Evolutionary conservation across 2,797 vertebrate genomes (phyloP).

Genomic region (Labroides dimidiatus): DNA sequence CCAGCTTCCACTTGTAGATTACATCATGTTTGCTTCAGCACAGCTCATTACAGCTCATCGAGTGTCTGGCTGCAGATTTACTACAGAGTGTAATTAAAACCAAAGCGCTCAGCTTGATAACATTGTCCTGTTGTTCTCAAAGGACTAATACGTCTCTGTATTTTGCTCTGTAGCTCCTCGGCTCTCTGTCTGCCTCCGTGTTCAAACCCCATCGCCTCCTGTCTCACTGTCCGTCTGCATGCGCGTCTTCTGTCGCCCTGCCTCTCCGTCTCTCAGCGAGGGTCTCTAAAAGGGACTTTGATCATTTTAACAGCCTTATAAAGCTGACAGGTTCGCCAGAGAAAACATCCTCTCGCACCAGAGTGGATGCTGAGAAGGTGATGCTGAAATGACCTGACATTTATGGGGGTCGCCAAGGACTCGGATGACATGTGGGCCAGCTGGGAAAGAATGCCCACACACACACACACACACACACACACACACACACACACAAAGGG

Average conservation of each 20-base stretch:
- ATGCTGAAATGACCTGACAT: slow-evolving; percentile 75
- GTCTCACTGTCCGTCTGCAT: slow-evolving; percentile 24
- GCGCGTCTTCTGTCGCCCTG: slow-evolving; percentile 13
- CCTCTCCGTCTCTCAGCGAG: slow-evolving; percentile 29
- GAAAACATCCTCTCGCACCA: slow-evolving; percentile 65
- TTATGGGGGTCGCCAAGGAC: slow-evolving; percentile 70
- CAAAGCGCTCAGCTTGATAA: slow-evolving; percentile 30
- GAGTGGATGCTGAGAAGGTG: slow-evolving; percentile 67
- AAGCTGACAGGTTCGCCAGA: slow-evolving; percentile 72
- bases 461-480: neutral
- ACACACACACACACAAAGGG: neutral
- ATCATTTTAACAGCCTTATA: slow-evolving; percentile 79
- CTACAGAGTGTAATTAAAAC: slow-evolving; percentile 56
- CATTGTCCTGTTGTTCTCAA: slow-evolving; percentile 28
- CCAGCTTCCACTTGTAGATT: slow-evolving; percentile 32
- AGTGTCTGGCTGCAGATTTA: slow-evolving; percentile 44
- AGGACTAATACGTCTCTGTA: slow-evolving; percentile 31
- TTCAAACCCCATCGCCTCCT: no score
- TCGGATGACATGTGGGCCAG: slow-evolving; percentile 46
- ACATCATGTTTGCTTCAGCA: slow-evolving; percentile 51
- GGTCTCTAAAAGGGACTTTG: slow-evolving; percentile 73
- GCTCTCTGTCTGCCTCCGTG: neutral
- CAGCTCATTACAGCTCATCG: slow-evolving; percentile 44
- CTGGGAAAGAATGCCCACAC: slow-evolving; percentile 33
- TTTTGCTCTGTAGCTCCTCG: slow-evolving; percentile 31